Evolutionary conservation across 2,888 invertebrate genomes (phyloP).

Genomic region (Choreutis nemorana): DNA sequence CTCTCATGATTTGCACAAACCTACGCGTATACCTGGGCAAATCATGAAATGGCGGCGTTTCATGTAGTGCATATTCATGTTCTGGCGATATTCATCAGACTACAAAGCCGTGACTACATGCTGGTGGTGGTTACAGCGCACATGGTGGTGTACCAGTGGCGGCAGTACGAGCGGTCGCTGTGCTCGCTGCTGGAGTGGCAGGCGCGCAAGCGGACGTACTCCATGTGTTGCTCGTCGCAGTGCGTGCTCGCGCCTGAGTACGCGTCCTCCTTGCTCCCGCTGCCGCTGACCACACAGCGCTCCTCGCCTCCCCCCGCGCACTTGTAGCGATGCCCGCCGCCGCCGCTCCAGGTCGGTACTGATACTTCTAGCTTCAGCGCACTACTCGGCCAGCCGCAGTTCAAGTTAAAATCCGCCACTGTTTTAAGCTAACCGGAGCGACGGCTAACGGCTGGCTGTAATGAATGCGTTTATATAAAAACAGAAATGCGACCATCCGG

Average conservation of each 20-base stretch:
- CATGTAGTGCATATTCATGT: too few relatives aligned
- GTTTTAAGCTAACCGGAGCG: too few relatives aligned
- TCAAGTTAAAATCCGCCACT: too few relatives aligned
- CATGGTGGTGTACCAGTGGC: constrained; percentile 56
- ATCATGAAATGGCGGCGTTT: too few relatives aligned
- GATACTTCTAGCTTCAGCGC: too few relatives aligned
- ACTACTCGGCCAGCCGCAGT: too few relatives aligned
- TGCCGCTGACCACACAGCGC: constrained; percentile 44
- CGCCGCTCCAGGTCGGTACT: constrained; percentile 43
- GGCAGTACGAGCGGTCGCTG: constrained; percentile 53
- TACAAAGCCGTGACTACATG: background rate
- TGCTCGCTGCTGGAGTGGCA: constrained; percentile 51
- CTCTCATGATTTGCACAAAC: too few relatives aligned
- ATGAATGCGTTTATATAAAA: too few relatives aligned
- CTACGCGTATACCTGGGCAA: too few relatives aligned
- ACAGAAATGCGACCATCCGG: too few relatives aligned
- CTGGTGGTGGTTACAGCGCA: constrained; percentile 30
- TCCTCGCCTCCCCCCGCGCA: constrained; percentile 55
- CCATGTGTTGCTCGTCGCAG: constrained; percentile 47
- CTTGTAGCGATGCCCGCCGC: constrained; percentile 51
- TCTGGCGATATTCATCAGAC: too few relatives aligned
- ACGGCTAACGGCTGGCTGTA: too few relatives aligned
- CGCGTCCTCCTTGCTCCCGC: constrained; percentile 37
- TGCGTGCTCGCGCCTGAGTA: constrained; percentile 52
- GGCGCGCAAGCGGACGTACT: constrained; percentile 42